Evolutionary conservation across 2,113 vertebrate species (phyloP).

Genomic region (Mustelus asterias): DNA sequence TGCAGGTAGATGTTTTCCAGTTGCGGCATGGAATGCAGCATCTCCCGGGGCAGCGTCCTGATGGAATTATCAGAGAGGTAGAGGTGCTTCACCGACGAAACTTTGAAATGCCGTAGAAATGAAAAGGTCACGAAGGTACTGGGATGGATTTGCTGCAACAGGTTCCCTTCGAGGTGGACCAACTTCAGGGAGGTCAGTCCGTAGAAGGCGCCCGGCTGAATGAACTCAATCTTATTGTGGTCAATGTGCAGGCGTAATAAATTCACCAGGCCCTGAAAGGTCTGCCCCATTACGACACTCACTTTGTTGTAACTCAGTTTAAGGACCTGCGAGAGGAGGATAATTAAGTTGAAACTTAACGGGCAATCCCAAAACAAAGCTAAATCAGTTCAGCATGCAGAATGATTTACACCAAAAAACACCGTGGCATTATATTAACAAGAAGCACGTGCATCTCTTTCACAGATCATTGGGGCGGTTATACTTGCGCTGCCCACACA

Average conservation of each 20-base stretch:
- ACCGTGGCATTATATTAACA: not conserved
- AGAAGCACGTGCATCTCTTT: not conserved
- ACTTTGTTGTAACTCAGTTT: constrained; percentile 92
- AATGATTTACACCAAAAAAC: not conserved
- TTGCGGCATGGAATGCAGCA: constrained; percentile 62
- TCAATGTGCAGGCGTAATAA: constrained; percentile 76
- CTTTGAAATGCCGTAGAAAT: constrained; percentile 61
- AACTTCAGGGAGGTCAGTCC: constrained; percentile 73
- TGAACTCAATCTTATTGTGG: constrained; percentile 78
- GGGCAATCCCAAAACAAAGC: not conserved
- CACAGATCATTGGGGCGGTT: not conserved
- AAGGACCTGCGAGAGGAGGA: constrained; percentile 61
- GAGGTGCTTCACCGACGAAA: constrained; percentile 78
- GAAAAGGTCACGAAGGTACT: constrained; percentile 72
- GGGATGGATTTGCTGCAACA: constrained; percentile 72
- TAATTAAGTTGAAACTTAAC: not conserved
- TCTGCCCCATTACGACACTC: constrained; percentile 55
- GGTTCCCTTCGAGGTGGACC: constrained; percentile 82
- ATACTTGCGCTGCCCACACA: not conserved
- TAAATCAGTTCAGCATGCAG: not conserved
- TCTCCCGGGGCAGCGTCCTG: constrained; percentile 51
- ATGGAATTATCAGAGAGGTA: constrained; percentile 78
- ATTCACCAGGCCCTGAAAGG: constrained; percentile 67
- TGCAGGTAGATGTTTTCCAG: constrained; percentile 81
- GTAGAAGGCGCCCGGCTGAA: constrained; percentile 77